A percentile compares a stretch with the other conserved stretches of the same genome.
Evolutionary conservation across 2,113 vertebrate species (phyloP).

Genomic region (Syngnathus typhle): DNA sequence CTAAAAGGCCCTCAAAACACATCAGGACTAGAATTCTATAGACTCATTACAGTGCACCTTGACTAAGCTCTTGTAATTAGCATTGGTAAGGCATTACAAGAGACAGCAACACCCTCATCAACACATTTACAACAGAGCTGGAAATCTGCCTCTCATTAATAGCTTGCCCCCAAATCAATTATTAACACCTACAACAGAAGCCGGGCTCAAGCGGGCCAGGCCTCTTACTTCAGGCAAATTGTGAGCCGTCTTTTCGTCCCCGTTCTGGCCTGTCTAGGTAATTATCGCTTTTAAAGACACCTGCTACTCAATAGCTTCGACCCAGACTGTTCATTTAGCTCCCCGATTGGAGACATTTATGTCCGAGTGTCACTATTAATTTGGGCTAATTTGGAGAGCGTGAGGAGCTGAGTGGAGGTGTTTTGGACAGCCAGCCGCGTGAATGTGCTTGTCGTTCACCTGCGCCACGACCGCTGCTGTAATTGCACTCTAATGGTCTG

Average conservation of each 20-base stretch:
- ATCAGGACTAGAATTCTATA: slow-evolving; percentile 54
- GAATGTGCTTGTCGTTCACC: slow-evolving; percentile 72
- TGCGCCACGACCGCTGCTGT: slow-evolving; percentile 64
- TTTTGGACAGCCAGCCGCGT: slow-evolving; percentile 36
- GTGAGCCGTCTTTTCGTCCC: slow-evolving; percentile 48
- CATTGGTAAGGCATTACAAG: slow-evolving; percentile 62
- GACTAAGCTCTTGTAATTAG: slow-evolving; percentile 69
- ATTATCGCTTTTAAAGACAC: slow-evolving; percentile 76
- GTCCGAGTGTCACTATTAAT: slow-evolving; percentile 80
- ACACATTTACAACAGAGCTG: slow-evolving; percentile 65
- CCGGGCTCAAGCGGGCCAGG: slow-evolving; percentile 55
- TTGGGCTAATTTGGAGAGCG: slow-evolving; percentile 74
- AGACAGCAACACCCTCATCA: slow-evolving; percentile 65
- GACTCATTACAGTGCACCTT: slow-evolving; percentile 68
- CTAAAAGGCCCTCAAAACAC: slow-evolving; percentile 64
- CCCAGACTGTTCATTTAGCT: slow-evolving; percentile 72
- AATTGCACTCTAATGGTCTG: slow-evolving; percentile 79
- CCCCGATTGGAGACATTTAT: slow-evolving; percentile 73
- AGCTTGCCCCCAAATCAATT: slow-evolving; percentile 76
- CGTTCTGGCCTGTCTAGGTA: slow-evolving; percentile 66
- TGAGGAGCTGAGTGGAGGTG: slow-evolving; percentile 44
- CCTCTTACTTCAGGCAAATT: slow-evolving; percentile 61
- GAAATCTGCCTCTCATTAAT: slow-evolving; percentile 73
- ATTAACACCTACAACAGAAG: slow-evolving; percentile 72
- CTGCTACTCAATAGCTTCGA: slow-evolving; percentile 79